These are phyloP conservation scores for Rhinophrynus dorsalis DNA, from an alignment of 2,797 vertebrate species.

Conservation along the genomic window DNA sequence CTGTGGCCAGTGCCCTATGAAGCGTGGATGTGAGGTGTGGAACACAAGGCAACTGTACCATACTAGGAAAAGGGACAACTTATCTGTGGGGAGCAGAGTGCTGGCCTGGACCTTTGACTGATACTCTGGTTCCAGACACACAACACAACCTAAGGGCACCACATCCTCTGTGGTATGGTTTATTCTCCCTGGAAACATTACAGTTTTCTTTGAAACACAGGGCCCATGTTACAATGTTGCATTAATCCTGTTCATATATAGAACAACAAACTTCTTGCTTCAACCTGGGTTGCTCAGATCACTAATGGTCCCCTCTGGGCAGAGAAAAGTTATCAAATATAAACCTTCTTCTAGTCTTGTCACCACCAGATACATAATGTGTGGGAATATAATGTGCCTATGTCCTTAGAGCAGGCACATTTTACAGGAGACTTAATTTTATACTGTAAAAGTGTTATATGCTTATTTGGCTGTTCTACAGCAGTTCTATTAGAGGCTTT, in stretches of 20 bases:
- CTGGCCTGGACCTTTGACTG: too few relatives aligned
- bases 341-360: not conserved
- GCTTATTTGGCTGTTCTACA: conserved; percentile 49
- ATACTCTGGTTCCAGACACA: too few relatives aligned
- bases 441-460: conserved; percentile 48
- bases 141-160: too few relatives aligned
- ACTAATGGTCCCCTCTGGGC: conserved; percentile 6
- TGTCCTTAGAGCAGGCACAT: conserved; percentile 31
- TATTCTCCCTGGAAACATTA: too few relatives aligned
- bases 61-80: too few relatives aligned
- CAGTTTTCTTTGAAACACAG: too few relatives aligned
- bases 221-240: not conserved
- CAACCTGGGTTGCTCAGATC: not conserved
- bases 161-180: too few relatives aligned
- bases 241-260: not conserved
- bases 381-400: conserved; percentile 30
- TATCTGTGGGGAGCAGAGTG: too few relatives aligned
- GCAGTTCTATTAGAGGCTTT: conserved; percentile 46
- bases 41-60: too few relatives aligned
- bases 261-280: not conserved
- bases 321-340: not conserved
- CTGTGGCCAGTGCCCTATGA: too few relatives aligned
- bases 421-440: conserved; percentile 45
- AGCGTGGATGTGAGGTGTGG: too few relatives aligned
- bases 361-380: conserved; percentile 24